Evolutionary conservation across 2,888 invertebrate genomes (phyloP).

Genomic region (Aplocera efformata): DNA sequence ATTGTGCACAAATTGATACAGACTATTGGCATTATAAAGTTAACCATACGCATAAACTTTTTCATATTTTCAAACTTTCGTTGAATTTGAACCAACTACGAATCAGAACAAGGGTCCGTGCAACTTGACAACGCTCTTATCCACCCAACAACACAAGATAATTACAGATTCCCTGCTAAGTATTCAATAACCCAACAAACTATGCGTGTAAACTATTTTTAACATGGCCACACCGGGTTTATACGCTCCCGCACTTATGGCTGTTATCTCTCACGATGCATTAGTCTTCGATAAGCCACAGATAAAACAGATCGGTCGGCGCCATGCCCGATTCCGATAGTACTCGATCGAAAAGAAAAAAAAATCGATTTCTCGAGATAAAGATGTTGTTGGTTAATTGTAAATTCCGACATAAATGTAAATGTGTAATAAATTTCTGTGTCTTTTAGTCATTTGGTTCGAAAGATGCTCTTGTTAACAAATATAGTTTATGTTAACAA

Average conservation of each 20-base stretch:
- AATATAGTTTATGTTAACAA: not conserved
- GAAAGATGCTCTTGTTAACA: constrained; percentile 9
- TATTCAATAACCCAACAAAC: constrained; percentile 53
- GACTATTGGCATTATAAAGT: too few species aligned
- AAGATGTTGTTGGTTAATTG: constrained; percentile 76
- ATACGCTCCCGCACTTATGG: constrained; percentile 77
- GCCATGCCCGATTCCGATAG: constrained; percentile 75
- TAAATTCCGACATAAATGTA: constrained; percentile 63
- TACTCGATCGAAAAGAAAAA: constrained; percentile 70
- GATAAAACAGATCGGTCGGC: constrained; percentile 77
- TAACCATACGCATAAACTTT: too few species aligned
- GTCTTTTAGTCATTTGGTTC: constrained; percentile 36
- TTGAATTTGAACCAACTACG: too few species aligned
- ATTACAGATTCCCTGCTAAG: constrained; percentile 14
- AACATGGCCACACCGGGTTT: constrained; percentile 77
- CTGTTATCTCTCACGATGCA: constrained; percentile 73
- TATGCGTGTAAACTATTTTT: constrained; percentile 79
- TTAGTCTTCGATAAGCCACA: constrained; percentile 76
- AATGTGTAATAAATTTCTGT: constrained; percentile 47
- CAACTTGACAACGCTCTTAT: too few species aligned
- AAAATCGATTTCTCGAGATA: constrained; percentile 69
- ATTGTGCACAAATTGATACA: too few species aligned
- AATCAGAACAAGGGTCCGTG: too few species aligned
- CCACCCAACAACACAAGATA: constrained; percentile 1
- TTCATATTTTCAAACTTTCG: too few species aligned